These are phyloP conservation scores for Enteromius unitaeniatus DNA, from an alignment of 2,797 vertebrate genomes.

Conservation along the genomic window DNA sequence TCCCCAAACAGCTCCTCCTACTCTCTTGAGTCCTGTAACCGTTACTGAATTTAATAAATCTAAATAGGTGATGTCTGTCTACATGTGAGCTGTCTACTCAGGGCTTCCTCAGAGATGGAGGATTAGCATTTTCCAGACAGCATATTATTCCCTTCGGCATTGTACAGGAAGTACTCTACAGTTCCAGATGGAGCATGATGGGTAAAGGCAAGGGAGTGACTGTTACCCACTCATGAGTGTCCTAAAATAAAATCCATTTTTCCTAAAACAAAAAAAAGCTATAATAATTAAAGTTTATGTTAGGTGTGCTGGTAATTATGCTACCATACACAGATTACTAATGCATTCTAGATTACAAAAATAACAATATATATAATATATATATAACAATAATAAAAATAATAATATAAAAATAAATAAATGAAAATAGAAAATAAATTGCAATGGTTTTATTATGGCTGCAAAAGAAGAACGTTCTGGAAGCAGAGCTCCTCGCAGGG, in stretches of 20 bases:
- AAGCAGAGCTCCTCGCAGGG: neutral
- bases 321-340: neutral
- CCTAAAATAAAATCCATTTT: slow-evolving; percentile 55
- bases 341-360: neutral
- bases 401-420: no score
- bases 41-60: slow-evolving; percentile 84
- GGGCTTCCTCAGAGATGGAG: slow-evolving; percentile 75
- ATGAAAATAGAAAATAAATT: neutral
- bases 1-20: slow-evolving; percentile 17
- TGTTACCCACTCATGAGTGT: slow-evolving; percentile 72
- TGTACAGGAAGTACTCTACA: slow-evolving; percentile 63
- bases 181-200: slow-evolving; percentile 77
- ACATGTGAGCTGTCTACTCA: slow-evolving; percentile 79
- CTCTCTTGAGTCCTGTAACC: slow-evolving; percentile 76
- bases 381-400: no score
- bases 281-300: slow-evolving; percentile 3
- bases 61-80: slow-evolving; percentile 79
- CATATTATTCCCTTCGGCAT: slow-evolving; percentile 69
- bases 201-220: slow-evolving; percentile 74
- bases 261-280: neutral
- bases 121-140: slow-evolving; percentile 78
- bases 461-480: neutral
- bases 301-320: neutral
- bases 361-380: no score
- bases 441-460: neutral